Base-by-base conservation (phyloP, 2,888 invertebrate genomes). In the Ecliptopera silaceata region DNA sequence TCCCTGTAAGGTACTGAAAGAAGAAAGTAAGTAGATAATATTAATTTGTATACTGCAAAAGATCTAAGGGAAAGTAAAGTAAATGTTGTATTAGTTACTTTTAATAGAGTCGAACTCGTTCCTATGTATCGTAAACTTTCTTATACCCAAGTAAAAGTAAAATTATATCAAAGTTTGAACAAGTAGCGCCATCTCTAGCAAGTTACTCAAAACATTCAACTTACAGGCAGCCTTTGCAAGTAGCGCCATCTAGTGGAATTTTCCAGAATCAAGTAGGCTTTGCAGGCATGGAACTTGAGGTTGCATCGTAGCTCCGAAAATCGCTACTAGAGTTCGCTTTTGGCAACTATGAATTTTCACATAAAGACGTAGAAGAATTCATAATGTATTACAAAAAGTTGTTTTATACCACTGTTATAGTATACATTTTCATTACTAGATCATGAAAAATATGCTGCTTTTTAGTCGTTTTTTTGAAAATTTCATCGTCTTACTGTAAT, bases 181-280 rank as follows among this genome's bases (percentile, higher is more conserved):
- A 32, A 61, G 65, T 75, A 77, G 76, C 83, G 86, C 85, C 90
- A 88, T 86, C 90, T 89, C 55, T 63, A 59, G 45, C 41, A 66
- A 64, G 39, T 53, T 22, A 52, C 46, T 56, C 51, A 72, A 79
- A 82, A 59, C 70, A 72, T 59, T 58, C 42, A 68, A 74, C 75
- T 72, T 67, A 54, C 32, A 41, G 43, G 58, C 55, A 71, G 65
- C 69, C 66, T 74, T 63, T 50, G n/a, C 8, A 17, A n/a, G 5
- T 42, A 59, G 59, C 80, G 88, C 83, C 90, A 88, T 82, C 90
- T 90, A 79, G 75, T 71, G 79, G 75, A 78, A 76, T 82, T 86
- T 88, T 80, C 78, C 76, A 39, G 66, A 79, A 88, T 82, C 36
- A 79, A 63, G 70, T 63, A 86, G 80, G 82, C 77, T 85, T 77